Evolutionary conservation across 2,797 vertebrate genomes (phyloP), one percentile per base, ranked within the genome.

Genomic region (Chelonia mydas): DNA sequence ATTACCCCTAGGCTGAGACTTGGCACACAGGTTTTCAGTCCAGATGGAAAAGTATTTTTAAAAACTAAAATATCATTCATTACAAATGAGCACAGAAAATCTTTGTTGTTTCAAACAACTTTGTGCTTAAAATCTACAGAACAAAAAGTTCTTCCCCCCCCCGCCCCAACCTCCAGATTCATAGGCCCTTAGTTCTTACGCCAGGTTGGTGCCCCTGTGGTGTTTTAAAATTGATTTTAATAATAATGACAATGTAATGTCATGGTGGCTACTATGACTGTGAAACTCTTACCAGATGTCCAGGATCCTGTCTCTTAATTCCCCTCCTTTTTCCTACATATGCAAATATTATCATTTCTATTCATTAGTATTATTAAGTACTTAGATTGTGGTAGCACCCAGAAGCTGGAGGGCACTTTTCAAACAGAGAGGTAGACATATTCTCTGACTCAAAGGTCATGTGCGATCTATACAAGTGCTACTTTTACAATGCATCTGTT

Each of bases 31-130:
- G 1, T 47, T 96, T 95, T 59, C 21, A 51, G 21, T 85, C 21
- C 5, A 83, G 59, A 93, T 81, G 83, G 41, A 11, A 96, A 96
- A 88, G 79, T 15, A 25, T 82, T 92, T 96, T 95, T 96, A 55
- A 74, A 95, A 81, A 83, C n/a, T 93, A 57, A 83, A 68, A 13
- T 47, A 61, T 77, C 15, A 57, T 11, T 84, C 11, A 87, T 84
- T 84, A 84, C 11, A 89, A 95, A 45, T 90, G 3, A 85, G 23
- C 19, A 11, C 86, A 31, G 6, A 45, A 77, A 77, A 49, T 49
- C 41, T 47, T 77, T 49, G 45, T 83, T 82, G 68, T 59, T 74
- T 83, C 54, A 76, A 77, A 74, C 25, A 76, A 59, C 47, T 37
- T 9, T 76, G 27, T 28, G 0, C 9, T 77, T 54, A 77, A 83